Conservation (phyloP, 2,797 vertebrate genomes). For the Sebastes iracundus region DNA sequence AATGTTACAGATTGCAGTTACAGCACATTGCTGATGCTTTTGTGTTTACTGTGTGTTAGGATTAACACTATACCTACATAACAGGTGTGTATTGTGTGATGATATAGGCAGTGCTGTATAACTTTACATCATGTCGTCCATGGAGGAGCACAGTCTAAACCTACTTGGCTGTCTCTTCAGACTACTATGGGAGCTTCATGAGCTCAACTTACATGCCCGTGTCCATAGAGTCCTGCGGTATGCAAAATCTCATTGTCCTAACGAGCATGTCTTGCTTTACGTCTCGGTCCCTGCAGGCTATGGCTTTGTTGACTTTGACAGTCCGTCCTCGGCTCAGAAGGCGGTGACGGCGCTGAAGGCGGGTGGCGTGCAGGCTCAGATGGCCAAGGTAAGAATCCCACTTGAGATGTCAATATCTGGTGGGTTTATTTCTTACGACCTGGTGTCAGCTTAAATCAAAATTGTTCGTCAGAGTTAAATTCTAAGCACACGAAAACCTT, state of each 20-base stretch:
- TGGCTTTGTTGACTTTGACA: slow-evolving; percentile 94
- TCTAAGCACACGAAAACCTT: background rate
- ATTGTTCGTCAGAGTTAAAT: background rate
- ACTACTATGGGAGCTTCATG: background rate
- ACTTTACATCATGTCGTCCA: slow-evolving; percentile 47
- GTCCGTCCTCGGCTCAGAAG: slow-evolving; percentile 88
- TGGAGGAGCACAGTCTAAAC: background rate
- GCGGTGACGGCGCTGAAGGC: slow-evolving; percentile 90
- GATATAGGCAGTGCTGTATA: slow-evolving; percentile 36
- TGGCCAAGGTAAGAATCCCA: slow-evolving; percentile 87
- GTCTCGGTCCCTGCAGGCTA: slow-evolving; percentile 81
- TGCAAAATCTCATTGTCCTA: slow-evolving; percentile 26
- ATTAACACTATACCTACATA: background rate
- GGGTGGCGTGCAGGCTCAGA: slow-evolving; percentile 91
- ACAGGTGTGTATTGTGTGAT: slow-evolving; percentile 36
- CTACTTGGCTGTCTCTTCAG: background rate
- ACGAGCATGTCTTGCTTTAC: slow-evolving; percentile 15
- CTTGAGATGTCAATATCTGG: background rate
- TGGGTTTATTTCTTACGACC: background rate
- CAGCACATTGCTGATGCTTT: background rate
- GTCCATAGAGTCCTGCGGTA: background rate
- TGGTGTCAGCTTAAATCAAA: background rate
- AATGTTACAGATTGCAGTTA: background rate
- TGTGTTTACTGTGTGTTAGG: slow-evolving; percentile 2
- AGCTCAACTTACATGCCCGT: slow-evolving; percentile 4